Conservation (phyloP, 2,113 vertebrate species). For the Morone chrysops region DNA sequence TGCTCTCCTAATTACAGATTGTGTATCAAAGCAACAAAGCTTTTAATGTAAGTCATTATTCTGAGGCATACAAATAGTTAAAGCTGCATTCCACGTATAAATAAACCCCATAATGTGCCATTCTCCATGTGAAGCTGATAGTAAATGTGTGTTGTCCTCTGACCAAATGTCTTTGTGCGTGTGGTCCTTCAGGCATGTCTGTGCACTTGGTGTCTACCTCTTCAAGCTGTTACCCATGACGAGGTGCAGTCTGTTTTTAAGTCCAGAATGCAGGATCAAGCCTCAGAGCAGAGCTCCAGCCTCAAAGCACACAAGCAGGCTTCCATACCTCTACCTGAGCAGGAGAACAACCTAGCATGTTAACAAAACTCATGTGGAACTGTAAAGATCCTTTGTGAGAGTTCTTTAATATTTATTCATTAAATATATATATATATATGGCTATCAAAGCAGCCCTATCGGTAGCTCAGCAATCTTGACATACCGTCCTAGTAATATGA, state of each 20-base stretch:
- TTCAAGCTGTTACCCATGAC: conserved; percentile 86
- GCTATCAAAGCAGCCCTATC: conserved; percentile 34
- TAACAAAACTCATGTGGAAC: conserved; percentile 51
- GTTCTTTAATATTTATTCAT: conserved; percentile 39
- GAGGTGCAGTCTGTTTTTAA: conserved; percentile 91
- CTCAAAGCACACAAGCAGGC: conserved; percentile 90
- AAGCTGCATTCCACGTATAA: conserved; percentile 21
- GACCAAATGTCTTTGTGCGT: conserved; percentile 45
- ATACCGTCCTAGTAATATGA: conserved; percentile 44
- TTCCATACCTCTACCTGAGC: conserved; percentile 85
- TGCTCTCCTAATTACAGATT: too few relatives aligned
- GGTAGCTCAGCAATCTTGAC: conserved; percentile 40
- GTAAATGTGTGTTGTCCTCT: conserved; percentile 41
- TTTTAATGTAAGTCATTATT: too few relatives aligned
- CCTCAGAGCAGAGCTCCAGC: conserved; percentile 86
- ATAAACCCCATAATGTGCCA: conserved; percentile 6
- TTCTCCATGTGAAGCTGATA: conserved; percentile 25
- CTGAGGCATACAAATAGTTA: too few relatives aligned
- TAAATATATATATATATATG: conserved; percentile 32
- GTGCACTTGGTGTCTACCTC: conserved; percentile 88
- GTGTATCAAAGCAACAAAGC: too few relatives aligned
- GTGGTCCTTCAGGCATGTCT: conserved; percentile 90
- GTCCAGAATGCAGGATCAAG: conserved; percentile 91
- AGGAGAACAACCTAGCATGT: conserved; percentile 49
- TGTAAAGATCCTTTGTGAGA: conserved; percentile 47